Percentiles rank a stretch among this genome's conserved stretches.
Conservation (phyloP, 2,797 vertebrate genomes). For the Gymnothorax reevesii region DNA sequence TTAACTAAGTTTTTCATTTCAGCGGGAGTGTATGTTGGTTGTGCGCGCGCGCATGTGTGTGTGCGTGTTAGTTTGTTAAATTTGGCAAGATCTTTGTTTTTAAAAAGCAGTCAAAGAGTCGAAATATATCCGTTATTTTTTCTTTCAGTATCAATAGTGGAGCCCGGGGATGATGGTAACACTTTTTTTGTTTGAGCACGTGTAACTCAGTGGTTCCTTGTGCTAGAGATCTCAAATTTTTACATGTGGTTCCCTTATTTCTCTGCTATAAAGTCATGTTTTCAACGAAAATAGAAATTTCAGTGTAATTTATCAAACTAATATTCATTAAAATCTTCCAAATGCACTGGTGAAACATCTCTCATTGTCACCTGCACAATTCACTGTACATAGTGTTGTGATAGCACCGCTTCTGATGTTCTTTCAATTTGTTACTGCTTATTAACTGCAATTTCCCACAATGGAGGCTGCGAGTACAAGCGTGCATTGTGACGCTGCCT, state of each 20-base stretch:
- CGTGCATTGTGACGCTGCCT: neutral
- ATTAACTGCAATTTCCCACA: conserved; percentile 12
- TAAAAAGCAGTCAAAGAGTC: too few species aligned
- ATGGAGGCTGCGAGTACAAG: neutral
- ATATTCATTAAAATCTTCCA: neutral
- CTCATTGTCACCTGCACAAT: neutral
- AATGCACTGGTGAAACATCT: neutral
- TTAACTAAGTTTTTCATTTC: too few species aligned
- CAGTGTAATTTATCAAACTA: neutral
- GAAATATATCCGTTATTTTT: too few species aligned
- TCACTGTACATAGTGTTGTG: neutral
- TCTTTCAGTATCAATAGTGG: too few species aligned
- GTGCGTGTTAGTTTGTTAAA: too few species aligned
- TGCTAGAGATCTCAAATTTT: too few species aligned
- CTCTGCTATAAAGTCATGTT: neutral
- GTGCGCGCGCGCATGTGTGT: too few species aligned
- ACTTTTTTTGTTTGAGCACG: too few species aligned
- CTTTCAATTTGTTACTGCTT: neutral
- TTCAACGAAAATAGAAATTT: neutral
- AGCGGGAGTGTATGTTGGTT: too few species aligned
- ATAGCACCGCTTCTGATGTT: neutral
- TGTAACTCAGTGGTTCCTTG: too few species aligned
- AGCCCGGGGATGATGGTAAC: too few species aligned
- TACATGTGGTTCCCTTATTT: neutral
- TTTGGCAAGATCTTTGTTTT: too few species aligned